Evolutionary conservation across 2,888 invertebrate species (phyloP), one percentile per base, ranked within the genome.

Genomic region (Crossocerus cetratus): DNA sequence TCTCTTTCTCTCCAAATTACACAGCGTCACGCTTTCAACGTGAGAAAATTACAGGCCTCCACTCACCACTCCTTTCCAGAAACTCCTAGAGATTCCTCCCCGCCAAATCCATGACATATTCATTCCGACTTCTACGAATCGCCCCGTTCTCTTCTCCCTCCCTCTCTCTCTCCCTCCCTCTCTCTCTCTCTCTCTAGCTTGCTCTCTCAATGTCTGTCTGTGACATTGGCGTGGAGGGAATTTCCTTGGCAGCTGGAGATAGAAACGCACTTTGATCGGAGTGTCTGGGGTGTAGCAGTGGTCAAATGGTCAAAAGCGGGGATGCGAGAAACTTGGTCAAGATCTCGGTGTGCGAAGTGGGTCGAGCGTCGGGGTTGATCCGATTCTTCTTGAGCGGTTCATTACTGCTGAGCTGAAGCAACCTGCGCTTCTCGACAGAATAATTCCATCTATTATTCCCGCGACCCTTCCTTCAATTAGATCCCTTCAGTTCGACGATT

Each of bases 11-110:
- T 8, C 1, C 8, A 75, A 72, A 80, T 82, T 76, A 78, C 66
- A 70, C 65, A 79, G 65, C 81, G 77, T 82, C 84, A 78, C 69
- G 72, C 69, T 72, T 49, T 65, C 68, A 66, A 86, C 83, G 83
- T 81, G 85, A 86, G 85, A 86, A 86, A 86, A 83, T 84, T 79
- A 78, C 65, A 76, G 76, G 72, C 49, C 22, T 32, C 3, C 32
- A 8, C 8, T 11, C 32, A 32, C 56, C 63, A 42, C 54, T 55
- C 54, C 54, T 21, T 74, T 66, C 70, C 64, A 54, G 44, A 74
- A 67, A 74, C 66, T 70, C 66, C 58, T 49, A 2, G 62, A 49
- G 32, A 53, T 8, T 2, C 18, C 23, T 42, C 23, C 11, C 32
- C 18, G 32, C 53, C 43, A 22, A 23, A 44, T 11, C 43, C 53